Conservation (phyloP, 2,888 invertebrate genomes). For the Amorpha juglandis region DNA sequence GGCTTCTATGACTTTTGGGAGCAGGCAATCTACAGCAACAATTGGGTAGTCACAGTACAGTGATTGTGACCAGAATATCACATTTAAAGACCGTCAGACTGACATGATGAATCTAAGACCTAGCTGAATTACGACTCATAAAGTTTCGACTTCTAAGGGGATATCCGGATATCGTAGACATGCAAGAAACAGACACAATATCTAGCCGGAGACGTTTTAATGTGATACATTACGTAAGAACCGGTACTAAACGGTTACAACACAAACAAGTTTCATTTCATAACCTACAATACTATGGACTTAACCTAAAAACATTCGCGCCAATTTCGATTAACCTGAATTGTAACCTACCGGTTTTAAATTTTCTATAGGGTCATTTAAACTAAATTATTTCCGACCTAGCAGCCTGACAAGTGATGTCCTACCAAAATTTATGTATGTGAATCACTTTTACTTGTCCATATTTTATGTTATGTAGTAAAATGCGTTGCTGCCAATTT, state of each 20-base stretch:
- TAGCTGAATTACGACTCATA: neutral
- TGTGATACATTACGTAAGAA: neutral
- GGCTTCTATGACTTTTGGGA: neutral
- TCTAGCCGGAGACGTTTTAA: neutral
- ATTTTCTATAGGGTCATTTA: neutral
- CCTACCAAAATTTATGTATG: neutral
- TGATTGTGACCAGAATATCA: neutral
- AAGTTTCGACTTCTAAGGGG: neutral
- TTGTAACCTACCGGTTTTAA: neutral
- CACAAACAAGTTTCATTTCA: slow-evolving; percentile 19
- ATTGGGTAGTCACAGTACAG: neutral
- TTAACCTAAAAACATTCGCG: slow-evolving; percentile 19
- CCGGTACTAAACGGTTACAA: slow-evolving; percentile 10
- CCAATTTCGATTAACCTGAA: neutral
- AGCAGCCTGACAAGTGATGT: neutral
- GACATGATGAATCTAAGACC: neutral
- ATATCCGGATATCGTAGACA: too few relatives aligned
- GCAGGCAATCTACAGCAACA: neutral
- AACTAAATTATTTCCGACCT: neutral
- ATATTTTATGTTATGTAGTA: neutral
- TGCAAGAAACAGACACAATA: neutral
- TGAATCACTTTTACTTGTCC: neutral
- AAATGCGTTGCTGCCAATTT: too few relatives aligned
- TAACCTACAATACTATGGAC: slow-evolving; percentile 18
- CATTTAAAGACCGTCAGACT: neutral